These are phyloP conservation scores for Conchocele bisecta DNA, from an alignment of 2,888 invertebrate species.

Conservation along the genomic window DNA sequence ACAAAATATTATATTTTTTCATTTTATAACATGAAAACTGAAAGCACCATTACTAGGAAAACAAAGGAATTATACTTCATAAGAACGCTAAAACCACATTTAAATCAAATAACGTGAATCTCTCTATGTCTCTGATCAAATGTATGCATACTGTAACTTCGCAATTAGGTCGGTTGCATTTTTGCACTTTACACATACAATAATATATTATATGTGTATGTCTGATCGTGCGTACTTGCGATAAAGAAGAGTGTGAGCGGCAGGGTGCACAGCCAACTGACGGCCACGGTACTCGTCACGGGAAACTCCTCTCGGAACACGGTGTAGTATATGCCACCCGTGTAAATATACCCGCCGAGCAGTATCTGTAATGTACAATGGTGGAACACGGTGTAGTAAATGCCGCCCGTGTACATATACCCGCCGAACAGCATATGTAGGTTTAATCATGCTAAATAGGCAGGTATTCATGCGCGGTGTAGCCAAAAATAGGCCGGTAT, in stretches of 20 bases:
- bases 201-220: too few species aligned
- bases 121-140: too few species aligned
- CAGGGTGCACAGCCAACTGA: constrained; percentile 48
- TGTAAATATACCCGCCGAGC: constrained; percentile 44
- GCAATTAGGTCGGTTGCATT: too few species aligned
- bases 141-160: too few species aligned
- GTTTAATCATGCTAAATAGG: too few species aligned
- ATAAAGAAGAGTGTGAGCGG: constrained; percentile 49
- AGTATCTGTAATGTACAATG: constrained; percentile 33
- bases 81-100: background rate
- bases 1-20: constrained; percentile 1
- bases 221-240: constrained; percentile 49
- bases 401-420: constrained; percentile 40
- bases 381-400: constrained; percentile 44
- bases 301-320: constrained; percentile 36
- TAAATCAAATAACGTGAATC: too few species aligned
- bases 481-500: too few species aligned
- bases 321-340: constrained; percentile 46
- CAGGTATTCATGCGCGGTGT: too few species aligned
- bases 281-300: constrained; percentile 25
- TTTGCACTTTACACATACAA: too few species aligned
- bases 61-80: background rate
- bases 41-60: background rate
- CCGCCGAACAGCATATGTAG: constrained; percentile 43
- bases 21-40: background rate